phyloP scores from a whole-genome alignment of 2,888 invertebrate genomes.

The Phortica magna region DNA sequence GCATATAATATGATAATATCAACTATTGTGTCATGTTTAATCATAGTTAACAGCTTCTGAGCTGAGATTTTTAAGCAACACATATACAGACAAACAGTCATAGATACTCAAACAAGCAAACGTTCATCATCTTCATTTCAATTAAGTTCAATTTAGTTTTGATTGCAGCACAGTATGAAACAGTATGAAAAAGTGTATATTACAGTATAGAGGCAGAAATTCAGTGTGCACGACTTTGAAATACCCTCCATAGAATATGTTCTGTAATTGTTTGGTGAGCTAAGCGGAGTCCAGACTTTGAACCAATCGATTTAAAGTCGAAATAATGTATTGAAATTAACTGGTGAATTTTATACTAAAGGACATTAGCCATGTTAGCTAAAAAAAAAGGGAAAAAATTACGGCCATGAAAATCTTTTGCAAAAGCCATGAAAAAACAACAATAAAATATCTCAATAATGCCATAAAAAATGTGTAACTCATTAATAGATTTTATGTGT shows the following conservation, averaged over 20 bases:
- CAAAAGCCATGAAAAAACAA: no score
- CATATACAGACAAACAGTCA: slow-evolving; percentile 44
- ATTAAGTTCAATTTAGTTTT: slow-evolving; percentile 70
- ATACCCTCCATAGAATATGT: no score
- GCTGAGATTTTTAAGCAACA: slow-evolving; percentile 37
- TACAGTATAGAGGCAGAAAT: no score
- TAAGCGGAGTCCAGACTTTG: no score
- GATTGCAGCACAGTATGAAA: slow-evolving; percentile 25
- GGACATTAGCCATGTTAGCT: no score
- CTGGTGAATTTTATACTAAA: no score
- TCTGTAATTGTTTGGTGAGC: no score
- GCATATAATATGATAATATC: background rate
- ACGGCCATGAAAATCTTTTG: no score
- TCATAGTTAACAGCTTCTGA: background rate
- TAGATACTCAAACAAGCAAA: slow-evolving; percentile 8
- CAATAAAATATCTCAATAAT: background rate
- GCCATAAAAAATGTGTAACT: background rate
- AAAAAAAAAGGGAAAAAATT: no score
- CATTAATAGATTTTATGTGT: slow-evolving; percentile 3
- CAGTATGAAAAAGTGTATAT: background rate
- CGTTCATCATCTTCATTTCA: slow-evolving; percentile 64
- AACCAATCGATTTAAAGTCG: no score
- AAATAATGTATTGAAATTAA: no score
- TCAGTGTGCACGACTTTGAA: no score
- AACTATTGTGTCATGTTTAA: background rate